Evolutionary conservation across 2,888 invertebrate genomes (phyloP).

Genomic region (Ophion costatus): DNA sequence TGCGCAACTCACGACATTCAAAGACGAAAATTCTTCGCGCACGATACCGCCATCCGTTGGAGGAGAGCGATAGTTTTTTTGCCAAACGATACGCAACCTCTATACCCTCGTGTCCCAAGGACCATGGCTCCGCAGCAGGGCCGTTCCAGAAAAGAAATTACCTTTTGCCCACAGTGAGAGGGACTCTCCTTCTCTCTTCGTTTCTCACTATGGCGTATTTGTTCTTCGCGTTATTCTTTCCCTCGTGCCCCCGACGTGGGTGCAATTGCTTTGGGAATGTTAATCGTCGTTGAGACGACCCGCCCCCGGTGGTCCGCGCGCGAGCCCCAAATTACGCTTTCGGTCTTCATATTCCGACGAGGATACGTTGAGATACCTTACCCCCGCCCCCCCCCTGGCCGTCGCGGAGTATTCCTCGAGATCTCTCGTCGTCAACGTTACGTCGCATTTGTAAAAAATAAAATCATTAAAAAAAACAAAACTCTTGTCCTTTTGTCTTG

Average conservation of each 20-base stretch:
- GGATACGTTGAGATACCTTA: conserved; percentile 35
- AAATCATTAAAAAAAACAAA: background rate
- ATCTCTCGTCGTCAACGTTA: conserved; percentile 27
- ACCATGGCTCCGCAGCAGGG: conserved; percentile 44
- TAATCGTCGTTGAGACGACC: conserved; percentile 75
- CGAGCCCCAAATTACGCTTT: conserved; percentile 75
- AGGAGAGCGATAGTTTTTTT: conserved; percentile 21
- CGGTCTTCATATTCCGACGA: conserved; percentile 65
- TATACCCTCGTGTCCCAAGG: conserved; percentile 52
- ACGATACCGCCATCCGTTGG: conserved; percentile 68
- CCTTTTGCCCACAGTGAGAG: conserved; percentile 63
- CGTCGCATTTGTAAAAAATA: background rate
- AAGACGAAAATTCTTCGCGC: conserved; percentile 11
- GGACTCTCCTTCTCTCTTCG: conserved; percentile 17
- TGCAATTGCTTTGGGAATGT: conserved; percentile 81
- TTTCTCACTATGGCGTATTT: conserved; percentile 43
- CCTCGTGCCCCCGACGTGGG: conserved; percentile 72
- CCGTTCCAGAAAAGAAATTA: conserved; percentile 75
- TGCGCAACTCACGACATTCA: background rate
- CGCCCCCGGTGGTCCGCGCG: conserved; percentile 77
- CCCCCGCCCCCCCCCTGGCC: conserved; percentile 5
- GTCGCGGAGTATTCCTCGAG: conserved; percentile 32
- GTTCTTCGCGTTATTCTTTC: conserved; percentile 22
- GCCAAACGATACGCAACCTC: conserved; percentile 27
- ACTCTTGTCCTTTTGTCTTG: background rate